Conservation (phyloP, 1,140 invertebrate genomes). For the Zaprionus capensis region DNA sequence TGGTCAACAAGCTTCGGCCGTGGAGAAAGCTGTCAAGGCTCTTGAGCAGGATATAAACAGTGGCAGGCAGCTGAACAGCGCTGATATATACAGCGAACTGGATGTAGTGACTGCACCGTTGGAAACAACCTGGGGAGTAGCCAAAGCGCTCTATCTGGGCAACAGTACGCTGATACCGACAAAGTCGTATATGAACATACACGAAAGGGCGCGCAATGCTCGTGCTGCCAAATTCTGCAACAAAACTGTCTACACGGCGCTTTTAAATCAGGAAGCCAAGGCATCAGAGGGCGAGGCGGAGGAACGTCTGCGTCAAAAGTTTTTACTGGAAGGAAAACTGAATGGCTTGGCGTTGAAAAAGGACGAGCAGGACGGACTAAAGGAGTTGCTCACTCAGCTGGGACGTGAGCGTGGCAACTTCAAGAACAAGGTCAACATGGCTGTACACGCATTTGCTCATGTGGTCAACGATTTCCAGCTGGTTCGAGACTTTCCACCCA, state of each 20-base stretch:
- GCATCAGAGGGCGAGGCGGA: slow-evolving; percentile 85
- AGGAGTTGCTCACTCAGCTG: slow-evolving; percentile 85
- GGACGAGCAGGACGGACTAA: slow-evolving; percentile 83
- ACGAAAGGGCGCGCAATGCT: slow-evolving; percentile 89
- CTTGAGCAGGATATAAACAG: slow-evolving; percentile 60
- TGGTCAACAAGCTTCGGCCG: slow-evolving; percentile 92
- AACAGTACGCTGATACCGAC: slow-evolving; percentile 92
- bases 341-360: slow-evolving; percentile 89
- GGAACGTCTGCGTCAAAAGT: slow-evolving; percentile 90
- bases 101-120: slow-evolving; percentile 90
- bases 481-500: slow-evolving; percentile 90
- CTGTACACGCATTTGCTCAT: slow-evolving; percentile 88
- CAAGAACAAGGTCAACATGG: slow-evolving; percentile 87
- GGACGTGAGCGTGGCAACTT: slow-evolving; percentile 86
- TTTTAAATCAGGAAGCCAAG: slow-evolving; percentile 85
- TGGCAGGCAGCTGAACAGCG: slow-evolving; percentile 86
- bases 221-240: slow-evolving; percentile 88
- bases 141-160: slow-evolving; percentile 92
- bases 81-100: slow-evolving; percentile 90
- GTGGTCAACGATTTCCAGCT: slow-evolving; percentile 88
- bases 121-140: slow-evolving; percentile 93
- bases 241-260: slow-evolving; percentile 88
- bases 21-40: slow-evolving; percentile 90
- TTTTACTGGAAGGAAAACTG: slow-evolving; percentile 91
- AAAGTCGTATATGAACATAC: slow-evolving; percentile 90